Percentiles rank a stretch among this genome's conserved stretches.
Evolutionary conservation across 2,888 invertebrate species (phyloP).

Genomic region (Conistra vaccinii): DNA sequence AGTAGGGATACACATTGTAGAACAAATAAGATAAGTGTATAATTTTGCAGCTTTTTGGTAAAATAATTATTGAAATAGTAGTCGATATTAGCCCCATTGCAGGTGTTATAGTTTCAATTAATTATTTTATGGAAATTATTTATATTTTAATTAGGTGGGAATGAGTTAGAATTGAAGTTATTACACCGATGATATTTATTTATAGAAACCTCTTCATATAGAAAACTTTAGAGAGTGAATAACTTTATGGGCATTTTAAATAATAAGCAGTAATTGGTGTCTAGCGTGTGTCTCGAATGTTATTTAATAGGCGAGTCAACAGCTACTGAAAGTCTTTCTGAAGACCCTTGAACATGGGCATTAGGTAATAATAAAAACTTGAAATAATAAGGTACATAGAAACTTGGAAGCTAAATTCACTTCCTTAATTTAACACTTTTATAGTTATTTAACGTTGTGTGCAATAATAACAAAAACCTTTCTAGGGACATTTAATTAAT

Average conservation of each 20-base stretch:
- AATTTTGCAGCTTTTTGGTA: neutral
- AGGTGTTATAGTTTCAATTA: neutral
- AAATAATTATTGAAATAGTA: neutral
- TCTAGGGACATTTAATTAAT: neutral
- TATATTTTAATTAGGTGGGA: neutral
- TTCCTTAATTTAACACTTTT: slow-evolving; percentile 3
- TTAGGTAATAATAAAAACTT: neutral
- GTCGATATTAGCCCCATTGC: neutral
- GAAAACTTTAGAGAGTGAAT: neutral
- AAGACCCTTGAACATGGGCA: no score
- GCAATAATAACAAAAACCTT: neutral
- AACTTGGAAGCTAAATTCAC: neutral
- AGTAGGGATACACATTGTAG: no score
- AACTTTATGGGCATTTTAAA: neutral
- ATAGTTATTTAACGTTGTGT: neutral
- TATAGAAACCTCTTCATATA: neutral
- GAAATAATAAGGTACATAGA: neutral
- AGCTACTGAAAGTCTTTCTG: neutral
- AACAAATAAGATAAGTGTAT: no score
- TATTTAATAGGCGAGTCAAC: no score
- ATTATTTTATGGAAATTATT: neutral
- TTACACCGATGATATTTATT: neutral
- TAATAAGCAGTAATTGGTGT: neutral
- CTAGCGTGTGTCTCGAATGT: neutral
- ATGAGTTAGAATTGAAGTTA: no score